phyloP scores from a whole-genome alignment of 2,888 invertebrate species.

The Formica aserva region DNA sequence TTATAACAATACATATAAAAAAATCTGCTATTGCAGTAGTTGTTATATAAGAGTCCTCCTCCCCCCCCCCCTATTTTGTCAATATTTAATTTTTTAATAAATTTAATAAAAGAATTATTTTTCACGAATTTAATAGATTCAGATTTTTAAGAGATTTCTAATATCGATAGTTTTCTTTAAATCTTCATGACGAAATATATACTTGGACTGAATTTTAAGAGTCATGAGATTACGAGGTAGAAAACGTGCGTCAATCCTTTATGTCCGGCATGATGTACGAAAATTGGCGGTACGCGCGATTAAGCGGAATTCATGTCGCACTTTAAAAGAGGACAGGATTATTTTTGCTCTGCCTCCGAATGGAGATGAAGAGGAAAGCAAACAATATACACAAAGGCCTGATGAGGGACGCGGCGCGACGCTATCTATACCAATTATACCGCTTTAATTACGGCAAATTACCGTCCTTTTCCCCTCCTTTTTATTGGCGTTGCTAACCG shows the following conservation, averaged over 20 bases:
- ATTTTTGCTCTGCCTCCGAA: not conserved
- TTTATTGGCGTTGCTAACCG: slow-evolving; percentile 61
- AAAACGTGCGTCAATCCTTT: not conserved
- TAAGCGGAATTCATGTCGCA: slow-evolving; percentile 21
- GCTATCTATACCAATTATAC: slow-evolving; percentile 73
- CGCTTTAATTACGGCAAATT: slow-evolving; percentile 73
- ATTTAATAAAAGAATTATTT: not conserved
- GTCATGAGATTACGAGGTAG: not conserved
- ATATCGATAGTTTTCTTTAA: not conserved
- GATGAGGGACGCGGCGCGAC: slow-evolving; percentile 34
- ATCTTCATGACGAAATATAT: not conserved
- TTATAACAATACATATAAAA: not conserved
- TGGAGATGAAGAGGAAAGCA: not conserved
- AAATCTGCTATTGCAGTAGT: not conserved
- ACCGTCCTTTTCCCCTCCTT: slow-evolving; percentile 29
- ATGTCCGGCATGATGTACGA: not conserved
- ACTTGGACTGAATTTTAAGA: not conserved
- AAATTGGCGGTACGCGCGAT: slow-evolving; percentile 14
- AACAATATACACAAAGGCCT: slow-evolving; percentile 25
- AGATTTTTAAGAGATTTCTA: not conserved
- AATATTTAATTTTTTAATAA: not conserved
- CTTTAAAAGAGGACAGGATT: slow-evolving; percentile 42
- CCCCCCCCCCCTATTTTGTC: no score
- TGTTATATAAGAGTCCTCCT: not conserved
- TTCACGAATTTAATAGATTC: not conserved